Evolutionary conservation across 1,140 invertebrate genomes (phyloP).

Genomic region (Meloidogyne exigua): DNA sequence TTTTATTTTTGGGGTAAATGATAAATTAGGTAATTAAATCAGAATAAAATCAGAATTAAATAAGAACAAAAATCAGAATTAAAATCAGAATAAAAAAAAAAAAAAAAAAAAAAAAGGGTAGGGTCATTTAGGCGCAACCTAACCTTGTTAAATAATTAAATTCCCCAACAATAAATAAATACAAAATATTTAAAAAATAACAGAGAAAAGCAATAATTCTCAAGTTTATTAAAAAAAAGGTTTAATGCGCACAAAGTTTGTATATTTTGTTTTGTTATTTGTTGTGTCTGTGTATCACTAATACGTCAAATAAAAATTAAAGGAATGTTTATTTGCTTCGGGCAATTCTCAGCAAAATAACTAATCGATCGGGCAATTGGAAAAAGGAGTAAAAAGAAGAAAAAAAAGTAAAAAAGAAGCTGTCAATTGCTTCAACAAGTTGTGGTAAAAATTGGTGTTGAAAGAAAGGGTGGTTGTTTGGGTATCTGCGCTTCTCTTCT

Average conservation of each 20-base stretch:
- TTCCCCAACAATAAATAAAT: too few relatives aligned
- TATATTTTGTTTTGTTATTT: too few relatives aligned
- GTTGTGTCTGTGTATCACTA: background rate
- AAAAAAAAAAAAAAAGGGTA: too few relatives aligned
- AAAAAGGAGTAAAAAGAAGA: background rate
- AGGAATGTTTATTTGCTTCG: background rate
- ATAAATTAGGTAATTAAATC: background rate
- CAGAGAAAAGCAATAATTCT: too few relatives aligned
- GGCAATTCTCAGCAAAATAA: background rate
- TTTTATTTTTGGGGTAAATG: too few relatives aligned
- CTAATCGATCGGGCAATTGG: background rate
- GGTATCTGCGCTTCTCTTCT: too few relatives aligned
- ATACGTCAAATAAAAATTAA: constrained; percentile 1
- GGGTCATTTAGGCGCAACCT: too few relatives aligned
- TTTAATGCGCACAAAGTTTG: too few relatives aligned
- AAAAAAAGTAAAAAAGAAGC: background rate
- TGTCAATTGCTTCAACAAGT: background rate
- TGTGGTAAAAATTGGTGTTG: background rate
- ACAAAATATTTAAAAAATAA: too few relatives aligned
- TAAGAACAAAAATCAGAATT: background rate
- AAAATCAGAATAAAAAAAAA: background rate
- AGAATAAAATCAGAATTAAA: background rate
- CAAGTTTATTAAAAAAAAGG: too few relatives aligned
- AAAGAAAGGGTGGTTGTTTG: background rate
- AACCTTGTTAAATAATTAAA: too few relatives aligned